Conservation (phyloP, 2,113 vertebrate genomes). For the Naja naja region DNA sequence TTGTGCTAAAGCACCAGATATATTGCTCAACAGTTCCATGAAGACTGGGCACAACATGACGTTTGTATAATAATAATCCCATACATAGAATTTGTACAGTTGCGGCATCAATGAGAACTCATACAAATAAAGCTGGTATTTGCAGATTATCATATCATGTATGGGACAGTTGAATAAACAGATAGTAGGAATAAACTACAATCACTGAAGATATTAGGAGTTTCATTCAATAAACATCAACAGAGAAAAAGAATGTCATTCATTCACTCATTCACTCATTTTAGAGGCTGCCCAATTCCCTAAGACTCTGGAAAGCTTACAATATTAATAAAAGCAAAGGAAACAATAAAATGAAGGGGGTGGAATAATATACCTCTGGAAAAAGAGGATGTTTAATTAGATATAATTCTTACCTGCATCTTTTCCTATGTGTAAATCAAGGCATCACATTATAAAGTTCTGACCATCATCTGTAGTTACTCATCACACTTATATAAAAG, state of each 20-base stretch:
- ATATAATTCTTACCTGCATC: background rate
- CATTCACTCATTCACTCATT: background rate
- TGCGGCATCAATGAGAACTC: background rate
- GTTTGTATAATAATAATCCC: background rate
- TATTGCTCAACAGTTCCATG: background rate
- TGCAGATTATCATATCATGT: background rate
- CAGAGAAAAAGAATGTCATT: background rate
- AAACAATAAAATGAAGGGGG: background rate
- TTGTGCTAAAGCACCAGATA: background rate
- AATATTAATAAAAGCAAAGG: background rate
- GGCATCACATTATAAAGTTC: background rate
- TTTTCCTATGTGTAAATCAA: background rate
- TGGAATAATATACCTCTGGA: background rate
- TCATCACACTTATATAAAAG: background rate
- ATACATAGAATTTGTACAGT: background rate
- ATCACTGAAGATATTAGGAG: background rate
- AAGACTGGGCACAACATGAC: background rate
- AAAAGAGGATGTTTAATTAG: background rate
- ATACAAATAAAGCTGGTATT: background rate
- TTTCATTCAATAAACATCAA: background rate
- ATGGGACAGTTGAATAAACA: background rate
- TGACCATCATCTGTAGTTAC: background rate
- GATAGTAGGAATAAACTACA: background rate
- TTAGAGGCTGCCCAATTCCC: background rate
- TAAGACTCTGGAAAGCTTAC: background rate